These are phyloP conservation scores for Peromyscus attwateri DNA, from an alignment of 2,797 vertebrate species.

Conservation along the genomic window DNA sequence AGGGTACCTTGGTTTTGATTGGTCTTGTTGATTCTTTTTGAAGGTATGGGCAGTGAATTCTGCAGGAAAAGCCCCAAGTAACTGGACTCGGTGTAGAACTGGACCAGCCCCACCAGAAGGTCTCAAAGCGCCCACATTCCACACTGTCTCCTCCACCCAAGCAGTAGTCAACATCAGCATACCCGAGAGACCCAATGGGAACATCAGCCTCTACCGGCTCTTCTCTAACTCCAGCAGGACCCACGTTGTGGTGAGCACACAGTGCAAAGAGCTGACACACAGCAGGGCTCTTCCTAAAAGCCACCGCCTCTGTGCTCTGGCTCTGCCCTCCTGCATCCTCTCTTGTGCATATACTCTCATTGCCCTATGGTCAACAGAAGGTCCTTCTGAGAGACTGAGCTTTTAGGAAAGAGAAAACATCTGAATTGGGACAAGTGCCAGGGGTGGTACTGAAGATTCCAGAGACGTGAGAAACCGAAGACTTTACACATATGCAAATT, in stretches of 20 bases:
- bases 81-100: conserved; percentile 92
- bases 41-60: conserved; percentile 95
- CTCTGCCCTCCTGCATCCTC: not conserved
- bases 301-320: too few species aligned
- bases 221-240: conserved; percentile 89
- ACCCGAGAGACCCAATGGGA: conserved; percentile 92
- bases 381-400: not conserved
- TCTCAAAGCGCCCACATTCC: conserved; percentile 89
- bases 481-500: not conserved
- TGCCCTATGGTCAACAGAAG: not conserved
- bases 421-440: not conserved
- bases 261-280: not conserved
- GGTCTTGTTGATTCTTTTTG: conserved; percentile 63
- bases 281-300: not conserved
- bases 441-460: not conserved
- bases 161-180: conserved; percentile 92
- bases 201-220: conserved; percentile 93
- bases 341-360: not conserved
- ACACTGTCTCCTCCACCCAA: conserved; percentile 90
- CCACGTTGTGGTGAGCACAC: conserved; percentile 90
- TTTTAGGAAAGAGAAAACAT: conserved; percentile 7
- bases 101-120: conserved; percentile 95
- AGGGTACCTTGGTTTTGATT: not conserved
- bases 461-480: not conserved
- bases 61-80: conserved; percentile 90